These are phyloP conservation scores for Thalassarche chlororhynchos DNA, from an alignment of 2,113 vertebrate genomes.

Conservation along the genomic window DNA sequence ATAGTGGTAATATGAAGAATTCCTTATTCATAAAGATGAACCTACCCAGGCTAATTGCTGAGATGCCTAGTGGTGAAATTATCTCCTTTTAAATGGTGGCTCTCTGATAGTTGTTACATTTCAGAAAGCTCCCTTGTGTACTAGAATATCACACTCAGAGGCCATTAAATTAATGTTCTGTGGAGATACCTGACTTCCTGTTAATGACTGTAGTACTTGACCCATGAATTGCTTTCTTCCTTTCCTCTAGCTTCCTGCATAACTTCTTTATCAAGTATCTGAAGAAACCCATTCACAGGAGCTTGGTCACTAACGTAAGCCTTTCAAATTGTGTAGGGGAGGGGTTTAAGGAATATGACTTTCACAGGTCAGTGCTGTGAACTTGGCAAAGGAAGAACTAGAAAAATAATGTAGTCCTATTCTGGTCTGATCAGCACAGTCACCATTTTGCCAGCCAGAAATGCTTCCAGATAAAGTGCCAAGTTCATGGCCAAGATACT, in stretches of 20 bases:
- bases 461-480: background rate
- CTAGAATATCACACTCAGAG: background rate
- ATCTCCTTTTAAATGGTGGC: background rate
- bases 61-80: background rate
- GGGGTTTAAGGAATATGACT: background rate
- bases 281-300: conserved; percentile 72
- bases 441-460: background rate
- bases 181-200: background rate
- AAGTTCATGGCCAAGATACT: background rate
- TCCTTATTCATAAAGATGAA: background rate
- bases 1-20: background rate
- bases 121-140: background rate
- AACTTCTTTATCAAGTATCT: conserved; percentile 73
- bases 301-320: conserved; percentile 71
- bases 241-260: conserved; percentile 63
- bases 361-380: background rate
- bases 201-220: background rate
- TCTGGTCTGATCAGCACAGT: background rate
- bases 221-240: background rate
- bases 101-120: background rate
- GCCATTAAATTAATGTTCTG: background rate
- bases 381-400: background rate
- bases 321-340: background rate
- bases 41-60: background rate
- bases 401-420: background rate